Conservation (phyloP, 1,140 invertebrate genomes). For the Caenorhabditis latens region DNA sequence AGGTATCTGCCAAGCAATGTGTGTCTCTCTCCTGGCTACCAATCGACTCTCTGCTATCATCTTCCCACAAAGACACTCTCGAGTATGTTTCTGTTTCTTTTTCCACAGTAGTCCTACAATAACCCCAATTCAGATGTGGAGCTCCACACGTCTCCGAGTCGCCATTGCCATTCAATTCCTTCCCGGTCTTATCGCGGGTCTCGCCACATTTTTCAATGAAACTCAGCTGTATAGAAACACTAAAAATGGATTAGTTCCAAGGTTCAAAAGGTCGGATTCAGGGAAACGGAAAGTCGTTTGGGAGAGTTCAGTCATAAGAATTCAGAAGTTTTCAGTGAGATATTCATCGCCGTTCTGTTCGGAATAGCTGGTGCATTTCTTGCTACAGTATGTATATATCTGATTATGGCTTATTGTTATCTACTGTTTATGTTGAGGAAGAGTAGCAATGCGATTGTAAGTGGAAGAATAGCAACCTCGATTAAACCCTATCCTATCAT, state of each 20-base stretch:
- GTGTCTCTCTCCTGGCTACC: constrained; percentile 52
- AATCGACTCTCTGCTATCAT: constrained; percentile 55
- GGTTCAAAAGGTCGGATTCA: constrained; percentile 54
- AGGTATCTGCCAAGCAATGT: constrained; percentile 59
- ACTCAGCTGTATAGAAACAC: neutral
- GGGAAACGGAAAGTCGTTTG: neutral
- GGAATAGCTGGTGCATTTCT: constrained; percentile 39
- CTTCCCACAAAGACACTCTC: constrained; percentile 23
- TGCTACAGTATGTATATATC: constrained; percentile 12
- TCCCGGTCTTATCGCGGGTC: neutral
- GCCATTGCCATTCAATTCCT: constrained; percentile 23
- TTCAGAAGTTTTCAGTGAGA: constrained; percentile 16
- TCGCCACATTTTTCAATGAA: constrained; percentile 47
- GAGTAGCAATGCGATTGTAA: constrained; percentile 40
- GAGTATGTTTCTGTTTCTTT: constrained; percentile 8
- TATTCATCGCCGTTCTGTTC: constrained; percentile 20
- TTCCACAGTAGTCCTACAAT: too few species aligned
- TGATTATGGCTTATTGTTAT: constrained; percentile 53
- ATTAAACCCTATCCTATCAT: too few species aligned
- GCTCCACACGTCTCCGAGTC: neutral
- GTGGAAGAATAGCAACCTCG: neutral
- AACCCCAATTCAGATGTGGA: constrained; percentile 40
- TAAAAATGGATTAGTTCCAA: constrained; percentile 43
- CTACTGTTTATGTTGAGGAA: constrained; percentile 20
- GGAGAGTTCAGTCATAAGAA: neutral